Evolutionary conservation across 2,888 invertebrate genomes (phyloP).

Genomic region (Gisinianus flammeolus): DNA sequence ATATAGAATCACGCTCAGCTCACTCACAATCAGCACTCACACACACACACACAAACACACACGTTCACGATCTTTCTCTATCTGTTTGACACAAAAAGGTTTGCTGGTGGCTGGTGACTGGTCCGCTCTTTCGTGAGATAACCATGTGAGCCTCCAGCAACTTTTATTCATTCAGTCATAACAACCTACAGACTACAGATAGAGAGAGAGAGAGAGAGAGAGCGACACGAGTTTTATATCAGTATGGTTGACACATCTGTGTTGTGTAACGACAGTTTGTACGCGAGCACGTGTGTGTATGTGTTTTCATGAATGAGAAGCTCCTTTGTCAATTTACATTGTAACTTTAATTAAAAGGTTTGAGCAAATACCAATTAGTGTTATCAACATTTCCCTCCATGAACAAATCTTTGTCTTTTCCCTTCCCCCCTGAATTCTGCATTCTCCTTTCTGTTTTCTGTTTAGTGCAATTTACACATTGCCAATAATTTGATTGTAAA

Average conservation of each 20-base stretch:
- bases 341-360: background rate
- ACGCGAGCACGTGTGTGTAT: background rate
- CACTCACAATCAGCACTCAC: no score
- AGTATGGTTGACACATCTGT: no score
- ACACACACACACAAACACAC: background rate
- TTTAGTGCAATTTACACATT: no score
- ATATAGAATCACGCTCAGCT: background rate
- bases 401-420: background rate
- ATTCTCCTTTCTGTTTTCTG: no score
- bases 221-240: no score
- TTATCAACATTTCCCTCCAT: no score
- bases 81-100: no score
- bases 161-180: background rate
- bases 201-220: no score
- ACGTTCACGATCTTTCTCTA: background rate
- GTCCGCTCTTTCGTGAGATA: background rate
- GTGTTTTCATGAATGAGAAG: background rate
- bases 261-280: no score
- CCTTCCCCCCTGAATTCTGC: background rate
- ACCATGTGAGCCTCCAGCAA: constrained; percentile 6
- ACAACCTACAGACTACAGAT: background rate
- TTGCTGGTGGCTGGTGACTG: background rate
- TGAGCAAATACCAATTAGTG: background rate
- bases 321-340: background rate
- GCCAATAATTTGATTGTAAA: background rate